Evolutionary conservation across 2,113 vertebrate species (phyloP).

Genomic region (Cinclus mexicanus): DNA sequence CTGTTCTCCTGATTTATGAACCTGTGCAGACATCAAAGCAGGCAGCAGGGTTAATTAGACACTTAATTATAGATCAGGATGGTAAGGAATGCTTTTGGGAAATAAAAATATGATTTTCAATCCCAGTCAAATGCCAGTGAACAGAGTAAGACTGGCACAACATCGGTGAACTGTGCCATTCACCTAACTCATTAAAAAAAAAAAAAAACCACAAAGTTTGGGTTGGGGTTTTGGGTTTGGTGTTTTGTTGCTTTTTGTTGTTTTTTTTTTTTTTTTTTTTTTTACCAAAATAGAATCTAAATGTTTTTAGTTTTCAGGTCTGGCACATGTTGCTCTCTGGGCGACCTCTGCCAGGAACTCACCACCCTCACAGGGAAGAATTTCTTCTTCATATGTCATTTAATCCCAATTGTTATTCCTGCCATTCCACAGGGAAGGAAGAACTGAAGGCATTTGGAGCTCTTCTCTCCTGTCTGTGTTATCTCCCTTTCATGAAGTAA

Average conservation of each 20-base stretch:
- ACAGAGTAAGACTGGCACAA: not conserved
- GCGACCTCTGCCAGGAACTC: not conserved
- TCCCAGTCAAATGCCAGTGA: not conserved
- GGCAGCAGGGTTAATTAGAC: slow-evolving; percentile 26
- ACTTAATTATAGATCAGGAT: slow-evolving; percentile 14
- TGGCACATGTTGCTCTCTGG: not conserved
- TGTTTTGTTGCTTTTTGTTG: rapidly evolving
- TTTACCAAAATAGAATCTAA: not conserved
- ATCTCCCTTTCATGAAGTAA: not conserved
- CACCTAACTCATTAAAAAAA: not conserved
- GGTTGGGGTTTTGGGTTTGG: not conserved
- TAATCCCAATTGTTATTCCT: not conserved
- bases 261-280: not conserved
- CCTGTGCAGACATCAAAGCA: slow-evolving; percentile 46
- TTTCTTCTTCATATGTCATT: not conserved
- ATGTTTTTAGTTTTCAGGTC: not conserved
- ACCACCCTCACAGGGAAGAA: not conserved
- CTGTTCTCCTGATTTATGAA: slow-evolving; percentile 12
- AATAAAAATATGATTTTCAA: slow-evolving; percentile 1
- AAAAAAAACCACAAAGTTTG: not conserved
- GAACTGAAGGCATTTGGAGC: not conserved
- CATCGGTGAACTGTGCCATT: rapidly evolving
- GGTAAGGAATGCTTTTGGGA: slow-evolving; percentile 25
- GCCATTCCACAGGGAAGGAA: not conserved
- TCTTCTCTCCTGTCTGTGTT: not conserved